Evolutionary conservation across 2,888 invertebrate species (phyloP), one percentile per base, ranked within the genome.

Genomic region (Eristalis arbustorum): DNA sequence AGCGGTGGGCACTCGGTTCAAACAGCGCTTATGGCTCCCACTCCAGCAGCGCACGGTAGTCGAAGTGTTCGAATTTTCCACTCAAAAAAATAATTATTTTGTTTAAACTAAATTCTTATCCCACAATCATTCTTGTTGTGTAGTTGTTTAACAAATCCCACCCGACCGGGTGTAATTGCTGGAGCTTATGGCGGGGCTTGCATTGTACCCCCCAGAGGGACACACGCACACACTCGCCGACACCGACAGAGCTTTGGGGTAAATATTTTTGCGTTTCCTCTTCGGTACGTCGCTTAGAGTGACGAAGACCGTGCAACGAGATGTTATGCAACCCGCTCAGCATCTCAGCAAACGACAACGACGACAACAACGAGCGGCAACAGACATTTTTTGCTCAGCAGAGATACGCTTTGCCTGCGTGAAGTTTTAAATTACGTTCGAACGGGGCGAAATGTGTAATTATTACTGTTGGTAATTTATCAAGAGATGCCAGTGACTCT

Each of bases 401-500:
- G 49, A 71, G 31, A 64, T 77, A 77, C 63, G 61, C n/a, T 73
- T 68, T 74, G 66, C 40, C 74, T 87, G 87, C 83, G 83, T 87
- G 83, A 83, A 87, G 78, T 87, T 61, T 87, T 87, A 79, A 87
- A 87, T 87, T 87, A 79, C 87, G 63, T 78, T 87, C 71, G 72
- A 83, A 83, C 74, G 71, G 87, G 78, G 78, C 78, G 83, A 87
- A 87, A 87, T 79, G 78, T 87, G 87, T 87, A 83, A 87, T 87
- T 87, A 87, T 87, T 83, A 87, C 75, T 82, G 87, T 68, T 78
- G 83, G 87, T 66, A 79, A 83, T 87, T 83, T 83, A 87, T 87
- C 87, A 80, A 72, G 57, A 74, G 56, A 42, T 67, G 64, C 40
- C 59, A 37, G 66, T 25, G 57, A 57, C 22, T 22, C 14, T 59